Evolutionary conservation across 2,888 invertebrate species (phyloP), one percentile per base, ranked within the genome.

Genomic region (Carpatolechia fugitivella): DNA sequence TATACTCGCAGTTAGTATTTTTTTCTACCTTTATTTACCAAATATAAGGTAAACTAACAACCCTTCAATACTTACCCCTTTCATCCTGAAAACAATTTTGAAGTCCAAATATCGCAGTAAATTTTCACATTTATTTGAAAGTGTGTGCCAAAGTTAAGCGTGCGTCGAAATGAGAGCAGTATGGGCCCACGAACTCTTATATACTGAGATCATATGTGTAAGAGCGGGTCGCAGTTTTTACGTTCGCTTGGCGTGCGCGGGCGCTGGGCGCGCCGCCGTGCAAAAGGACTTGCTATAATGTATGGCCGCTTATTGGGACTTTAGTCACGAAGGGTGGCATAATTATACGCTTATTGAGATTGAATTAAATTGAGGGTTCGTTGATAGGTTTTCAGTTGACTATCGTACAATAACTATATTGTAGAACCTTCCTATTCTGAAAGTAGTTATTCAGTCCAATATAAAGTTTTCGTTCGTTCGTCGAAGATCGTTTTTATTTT

Each of bases 151-250:
- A 89, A 85, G 71, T 82, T 80, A 72, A 78, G 80, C 84, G 83
- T 78, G 77, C 80, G 82, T 83, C 76, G 84, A 90, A 90, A 90
- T 90, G 89, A 90, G 89, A 89, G 89, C 88, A 89, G 84, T 82
- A 67, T 82, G 74, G 72, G 81, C 72, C 76, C 70, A 86, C 82
- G 74, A 86, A 83, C 74, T 76, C 87, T 90, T 90, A 88, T 90
- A 90, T 90, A 89, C 82, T 77, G 74, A 82, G 78, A 78, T 83
- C 89, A 89, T 87, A 83, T 89, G 88, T 89, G 90, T 89, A 88
- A 86, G 89, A 89, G 82, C 89, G 79, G 85, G 89, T 86, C 82
- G 81, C 72, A 83, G 40, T 90, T 88, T 89, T 86, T 76, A 85
- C 90, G 78, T 86, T 89, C 89, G 87, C 89, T 76, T 24, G 5